phyloP scores from a whole-genome alignment of 1,140 invertebrate species.

The Papilio polytes region DNA sequence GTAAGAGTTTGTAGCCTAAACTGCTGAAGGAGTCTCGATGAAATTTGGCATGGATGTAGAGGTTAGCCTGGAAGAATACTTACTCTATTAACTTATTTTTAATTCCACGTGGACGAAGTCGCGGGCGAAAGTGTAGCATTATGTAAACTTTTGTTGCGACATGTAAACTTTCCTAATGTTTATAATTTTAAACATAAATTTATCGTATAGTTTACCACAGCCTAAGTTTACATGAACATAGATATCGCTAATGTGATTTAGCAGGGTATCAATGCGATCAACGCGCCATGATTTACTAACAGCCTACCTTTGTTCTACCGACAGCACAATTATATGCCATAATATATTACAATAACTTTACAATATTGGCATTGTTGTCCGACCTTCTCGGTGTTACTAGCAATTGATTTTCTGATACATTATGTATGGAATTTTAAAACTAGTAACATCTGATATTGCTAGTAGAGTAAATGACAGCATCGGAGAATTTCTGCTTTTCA shows the following conservation, averaged over 20 bases:
- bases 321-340: constrained; percentile 28
- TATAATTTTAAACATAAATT: too few species aligned
- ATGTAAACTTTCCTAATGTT: too few species aligned
- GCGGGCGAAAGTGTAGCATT: too few species aligned
- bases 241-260: constrained; percentile 33
- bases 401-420: not conserved
- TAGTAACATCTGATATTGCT: not conserved
- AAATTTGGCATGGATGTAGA: too few species aligned
- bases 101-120: too few species aligned
- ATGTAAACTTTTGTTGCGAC: too few species aligned
- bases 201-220: not conserved
- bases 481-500: too few species aligned
- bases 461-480: not conserved
- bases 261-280: constrained; percentile 22
- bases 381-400: not conserved
- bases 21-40: too few species aligned
- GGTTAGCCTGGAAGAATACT: too few species aligned
- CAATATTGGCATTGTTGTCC: constrained; percentile 12
- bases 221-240: not conserved
- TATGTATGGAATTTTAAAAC: not conserved
- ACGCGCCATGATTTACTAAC: constrained; percentile 20
- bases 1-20: too few species aligned
- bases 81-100: too few species aligned
- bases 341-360: constrained; percentile 28
- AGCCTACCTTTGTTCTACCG: constrained; percentile 20